Evolutionary conservation across 2,113 vertebrate species (phyloP).

Genomic region (Papio anubis): DNA sequence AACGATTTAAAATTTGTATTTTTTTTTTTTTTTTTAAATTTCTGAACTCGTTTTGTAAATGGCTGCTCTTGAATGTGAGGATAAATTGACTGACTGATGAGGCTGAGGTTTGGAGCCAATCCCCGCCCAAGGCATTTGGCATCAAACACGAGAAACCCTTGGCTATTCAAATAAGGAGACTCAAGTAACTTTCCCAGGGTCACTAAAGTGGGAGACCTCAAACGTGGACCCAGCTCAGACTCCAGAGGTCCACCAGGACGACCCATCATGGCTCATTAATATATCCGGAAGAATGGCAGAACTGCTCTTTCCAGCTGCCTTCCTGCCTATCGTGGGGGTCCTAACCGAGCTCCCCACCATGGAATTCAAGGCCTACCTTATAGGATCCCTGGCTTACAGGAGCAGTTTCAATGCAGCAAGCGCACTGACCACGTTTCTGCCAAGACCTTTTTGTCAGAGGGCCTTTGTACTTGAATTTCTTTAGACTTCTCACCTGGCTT

Average conservation of each 20-base stretch:
- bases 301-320: neutral
- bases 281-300: neutral
- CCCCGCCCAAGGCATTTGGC: neutral
- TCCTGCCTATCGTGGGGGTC: neutral
- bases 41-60: neutral
- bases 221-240: neutral
- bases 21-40: neutral
- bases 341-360: neutral
- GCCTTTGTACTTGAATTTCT: neutral
- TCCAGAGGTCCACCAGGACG: neutral
- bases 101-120: neutral
- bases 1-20: neutral
- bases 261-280: neutral
- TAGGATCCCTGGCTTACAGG: neutral
- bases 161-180: neutral
- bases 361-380: neutral
- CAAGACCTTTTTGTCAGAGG: neutral
- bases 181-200: neutral
- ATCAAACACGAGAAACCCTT: neutral
- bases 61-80: neutral
- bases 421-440: neutral
- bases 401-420: too few species aligned
- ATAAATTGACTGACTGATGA: neutral
- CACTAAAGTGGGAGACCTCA: neutral
- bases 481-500: neutral